Base-by-base conservation (phyloP, 2,113 vertebrate species). In the Benitochromis conjunctus region DNA sequence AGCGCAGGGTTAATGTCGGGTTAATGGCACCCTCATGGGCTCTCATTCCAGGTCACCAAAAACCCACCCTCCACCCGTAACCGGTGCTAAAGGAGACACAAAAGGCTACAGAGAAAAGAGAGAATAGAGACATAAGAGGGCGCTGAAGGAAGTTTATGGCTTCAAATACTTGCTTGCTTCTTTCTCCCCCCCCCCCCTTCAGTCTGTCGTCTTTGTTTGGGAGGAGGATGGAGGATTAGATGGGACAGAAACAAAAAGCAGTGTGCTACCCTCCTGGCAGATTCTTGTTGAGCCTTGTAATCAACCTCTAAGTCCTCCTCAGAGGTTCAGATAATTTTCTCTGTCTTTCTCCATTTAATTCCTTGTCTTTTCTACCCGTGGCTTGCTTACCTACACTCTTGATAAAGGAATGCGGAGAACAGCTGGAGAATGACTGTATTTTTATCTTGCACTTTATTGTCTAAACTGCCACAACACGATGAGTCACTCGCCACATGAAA, bases 1-100 rank as follows among this genome's bases (percentile, higher is more conserved):
- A 74, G 88, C 58, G 31, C 83, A 62, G 93, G 93, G 95, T 94
- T 95, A 94, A 92, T 94, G 90, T 84, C 2, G 89, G 95, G 95
- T 94, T 95, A 95, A 95, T 93, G 90, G 89, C 89, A 74, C 89
- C 84, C 94, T 93, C 90, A 92, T 93, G 94, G 93, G 93, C 91
- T 92, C 93, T 93, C 85, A 94, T 91, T 94, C 88, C 92, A 94
- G 91, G 93, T 94, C 93, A 94, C 57, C 81, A 48, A 58, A 66
- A 80, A 57, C 77, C 79, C 83, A 57, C 80, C 66, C 78, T 19
- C 64, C 31, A 31, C 26, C 86, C 13, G 38, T 86, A 93, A 85
- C 43, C 78, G 71, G 41, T 1, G 31, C 88, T 82, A 88, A 88
- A 91, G 90, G 79, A 82, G 82, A 89, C 88, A 94, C 90, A 94